phyloP scores from a whole-genome alignment of 23 tunicate species.

The Diplosoma virens region DNA sequence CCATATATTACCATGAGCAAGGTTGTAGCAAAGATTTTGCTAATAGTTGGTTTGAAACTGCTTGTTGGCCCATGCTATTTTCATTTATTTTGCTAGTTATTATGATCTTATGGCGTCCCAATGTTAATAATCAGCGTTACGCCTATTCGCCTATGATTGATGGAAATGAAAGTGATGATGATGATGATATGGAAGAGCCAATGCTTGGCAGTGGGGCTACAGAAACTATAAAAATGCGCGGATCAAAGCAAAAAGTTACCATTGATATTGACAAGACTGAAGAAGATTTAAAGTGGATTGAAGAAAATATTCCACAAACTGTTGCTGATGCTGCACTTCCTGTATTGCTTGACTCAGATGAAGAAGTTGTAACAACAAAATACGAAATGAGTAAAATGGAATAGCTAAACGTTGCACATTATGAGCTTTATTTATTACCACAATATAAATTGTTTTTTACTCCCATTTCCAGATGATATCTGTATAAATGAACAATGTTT shows the following conservation, averaged over 20 bases:
- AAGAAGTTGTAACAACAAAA: conserved; percentile 78
- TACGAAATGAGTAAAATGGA: conserved; percentile 98
- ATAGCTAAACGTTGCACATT: too few species aligned
- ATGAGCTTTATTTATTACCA: too few species aligned
- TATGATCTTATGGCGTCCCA: conserved; percentile 98
- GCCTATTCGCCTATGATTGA: conserved; percentile 98
- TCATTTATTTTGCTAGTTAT: conserved; percentile 85
- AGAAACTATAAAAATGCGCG: conserved; percentile 85
- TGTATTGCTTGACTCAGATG: conserved; percentile 87
- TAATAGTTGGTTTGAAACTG: conserved; percentile 83
- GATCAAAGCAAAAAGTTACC: conserved; percentile 14
- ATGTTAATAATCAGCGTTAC: conserved; percentile 92
- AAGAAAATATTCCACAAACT: conserved; percentile 97
- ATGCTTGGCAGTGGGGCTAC: conserved; percentile 79
- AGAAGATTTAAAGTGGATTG: conserved; percentile 97
- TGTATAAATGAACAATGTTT: too few species aligned
- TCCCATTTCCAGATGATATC: too few species aligned
- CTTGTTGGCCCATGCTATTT: conserved; percentile 96
- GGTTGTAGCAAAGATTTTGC: conserved; percentile 46
- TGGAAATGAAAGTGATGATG: conserved; percentile 77
- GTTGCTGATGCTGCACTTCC: conserved; percentile 94
- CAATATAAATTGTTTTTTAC: too few species aligned
- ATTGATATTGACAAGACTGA: conserved; percentile 54
- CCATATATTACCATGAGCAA: conserved; percentile 17
- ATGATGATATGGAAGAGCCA: conserved; percentile 60